Conservation (phyloP, 2,888 invertebrate species). For the Pristionchus japonicus region DNA sequence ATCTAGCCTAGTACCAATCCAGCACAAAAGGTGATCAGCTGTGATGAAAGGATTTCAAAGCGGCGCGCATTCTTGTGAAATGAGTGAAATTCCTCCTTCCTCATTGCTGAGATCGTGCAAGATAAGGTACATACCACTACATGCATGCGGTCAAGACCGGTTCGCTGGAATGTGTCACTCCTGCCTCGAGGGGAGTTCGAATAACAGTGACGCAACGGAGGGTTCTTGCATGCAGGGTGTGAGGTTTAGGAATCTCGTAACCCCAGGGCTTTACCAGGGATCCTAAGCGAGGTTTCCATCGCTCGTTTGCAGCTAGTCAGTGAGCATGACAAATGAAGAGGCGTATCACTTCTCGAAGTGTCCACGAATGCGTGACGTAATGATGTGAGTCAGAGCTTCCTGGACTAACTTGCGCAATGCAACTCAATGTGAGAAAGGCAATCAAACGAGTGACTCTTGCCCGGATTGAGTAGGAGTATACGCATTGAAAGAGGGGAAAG, state of each 20-base stretch:
- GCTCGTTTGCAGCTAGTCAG: neutral
- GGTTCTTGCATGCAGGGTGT: too few relatives aligned
- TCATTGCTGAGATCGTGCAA: neutral
- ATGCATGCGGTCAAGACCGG: neutral
- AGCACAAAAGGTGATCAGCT: neutral
- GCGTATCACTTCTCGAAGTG: neutral
- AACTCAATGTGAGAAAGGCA: neutral
- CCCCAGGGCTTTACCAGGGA: too few relatives aligned
- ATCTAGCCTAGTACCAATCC: conserved; percentile 23
- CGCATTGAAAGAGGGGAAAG: too few relatives aligned
- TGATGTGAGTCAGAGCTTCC: neutral
- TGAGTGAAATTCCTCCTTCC: neutral
- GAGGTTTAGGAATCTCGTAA: too few relatives aligned
- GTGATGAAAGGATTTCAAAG: neutral
- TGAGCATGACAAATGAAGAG: neutral
- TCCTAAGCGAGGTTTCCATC: too few relatives aligned
- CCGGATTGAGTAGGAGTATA: neutral
- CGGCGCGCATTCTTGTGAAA: neutral
- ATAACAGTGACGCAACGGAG: neutral
- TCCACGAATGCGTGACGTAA: conserved; percentile 3
- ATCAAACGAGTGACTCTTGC: neutral
- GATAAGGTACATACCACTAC: neutral
- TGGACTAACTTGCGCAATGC: neutral
- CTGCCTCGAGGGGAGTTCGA: neutral
- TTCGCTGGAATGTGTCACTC: neutral